Conservation (phyloP, 2,888 invertebrate genomes). For the Drosophila borborema region DNA sequence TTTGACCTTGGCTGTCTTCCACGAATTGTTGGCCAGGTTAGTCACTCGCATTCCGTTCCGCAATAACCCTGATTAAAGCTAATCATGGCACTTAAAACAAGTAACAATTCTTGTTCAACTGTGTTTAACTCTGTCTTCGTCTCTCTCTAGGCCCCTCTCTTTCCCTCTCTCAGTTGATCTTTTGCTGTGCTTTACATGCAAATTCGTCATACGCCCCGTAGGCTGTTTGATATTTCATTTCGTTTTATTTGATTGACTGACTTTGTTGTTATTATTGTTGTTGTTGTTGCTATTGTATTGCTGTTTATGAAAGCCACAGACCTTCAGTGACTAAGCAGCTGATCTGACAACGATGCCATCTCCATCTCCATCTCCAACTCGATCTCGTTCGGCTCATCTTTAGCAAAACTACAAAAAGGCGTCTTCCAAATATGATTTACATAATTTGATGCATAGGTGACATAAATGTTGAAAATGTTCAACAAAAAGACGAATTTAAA, state of each 20-base stretch:
- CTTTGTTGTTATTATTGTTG: slow-evolving; percentile 33
- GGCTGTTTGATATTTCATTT: slow-evolving; percentile 17
- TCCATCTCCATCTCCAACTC: no score
- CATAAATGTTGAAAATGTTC: slow-evolving; percentile 31
- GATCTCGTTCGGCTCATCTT: slow-evolving; percentile 20
- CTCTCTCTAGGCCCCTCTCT: background rate
- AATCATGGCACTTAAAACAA: slow-evolving; percentile 40
- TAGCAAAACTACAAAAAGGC: slow-evolving; percentile 19
- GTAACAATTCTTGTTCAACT: slow-evolving; percentile 28
- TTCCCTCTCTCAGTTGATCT: background rate
- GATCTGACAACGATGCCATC: slow-evolving; percentile 18
- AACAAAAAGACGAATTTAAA: slow-evolving; percentile 53
- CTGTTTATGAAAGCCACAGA: slow-evolving; percentile 42
- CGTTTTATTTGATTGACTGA: slow-evolving; percentile 42
- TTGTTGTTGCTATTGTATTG: slow-evolving; percentile 20
- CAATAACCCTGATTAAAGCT: slow-evolving; percentile 39
- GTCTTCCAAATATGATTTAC: slow-evolving; percentile 58
- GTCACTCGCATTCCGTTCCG: slow-evolving; percentile 30
- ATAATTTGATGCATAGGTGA: slow-evolving; percentile 62
- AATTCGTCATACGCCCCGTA: slow-evolving; percentile 56
- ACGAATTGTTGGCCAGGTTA: slow-evolving; percentile 45
- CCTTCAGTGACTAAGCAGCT: slow-evolving; percentile 64
- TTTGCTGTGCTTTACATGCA: slow-evolving; percentile 23
- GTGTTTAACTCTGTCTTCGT: background rate
- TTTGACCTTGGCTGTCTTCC: slow-evolving; percentile 57